phyloP scores from a whole-genome alignment of 2,888 invertebrate species.

The Chymomyza procnemis region DNA sequence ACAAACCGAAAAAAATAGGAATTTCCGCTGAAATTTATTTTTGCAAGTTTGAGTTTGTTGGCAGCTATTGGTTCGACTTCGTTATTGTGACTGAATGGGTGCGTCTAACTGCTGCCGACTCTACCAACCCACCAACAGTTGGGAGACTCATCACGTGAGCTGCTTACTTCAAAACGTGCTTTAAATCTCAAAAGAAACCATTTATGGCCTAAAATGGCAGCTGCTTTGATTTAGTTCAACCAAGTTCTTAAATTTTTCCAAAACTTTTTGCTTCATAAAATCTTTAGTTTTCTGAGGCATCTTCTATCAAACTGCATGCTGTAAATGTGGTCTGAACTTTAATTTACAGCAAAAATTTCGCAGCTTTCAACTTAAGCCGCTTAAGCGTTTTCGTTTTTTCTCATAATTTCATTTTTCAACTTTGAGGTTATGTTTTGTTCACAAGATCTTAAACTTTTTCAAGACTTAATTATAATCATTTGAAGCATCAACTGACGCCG shows the following conservation, averaged over 20 bases:
- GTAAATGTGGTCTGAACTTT: too few species aligned
- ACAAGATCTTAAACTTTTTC: too few species aligned
- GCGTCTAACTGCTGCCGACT: background rate
- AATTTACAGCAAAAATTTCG: background rate
- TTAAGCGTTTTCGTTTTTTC: background rate
- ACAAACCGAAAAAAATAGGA: too few species aligned
- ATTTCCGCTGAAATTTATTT: background rate
- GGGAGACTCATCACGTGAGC: slow-evolving; percentile 33
- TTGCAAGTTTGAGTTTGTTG: background rate
- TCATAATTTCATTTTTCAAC: too few species aligned
- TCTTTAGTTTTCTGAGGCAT: too few species aligned
- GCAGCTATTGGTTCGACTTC: background rate
- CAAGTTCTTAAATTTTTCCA: too few species aligned
- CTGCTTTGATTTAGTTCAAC: too few species aligned
- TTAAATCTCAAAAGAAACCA: background rate
- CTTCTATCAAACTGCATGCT: too few species aligned
- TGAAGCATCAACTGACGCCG: too few species aligned
- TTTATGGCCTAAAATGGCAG: background rate
- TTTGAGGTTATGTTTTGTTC: too few species aligned
- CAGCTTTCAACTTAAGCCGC: slow-evolving; percentile 1
- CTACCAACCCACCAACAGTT: background rate
- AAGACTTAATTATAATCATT: too few species aligned
- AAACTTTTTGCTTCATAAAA: too few species aligned
- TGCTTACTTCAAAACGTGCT: slow-evolving; percentile 22
- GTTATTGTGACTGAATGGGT: background rate